A percentile compares a stretch with the other conserved stretches of the same genome.
These are phyloP conservation scores for Edolisoma coerulescens DNA, from an alignment of 2,113 vertebrate species.

Conservation along the genomic window DNA sequence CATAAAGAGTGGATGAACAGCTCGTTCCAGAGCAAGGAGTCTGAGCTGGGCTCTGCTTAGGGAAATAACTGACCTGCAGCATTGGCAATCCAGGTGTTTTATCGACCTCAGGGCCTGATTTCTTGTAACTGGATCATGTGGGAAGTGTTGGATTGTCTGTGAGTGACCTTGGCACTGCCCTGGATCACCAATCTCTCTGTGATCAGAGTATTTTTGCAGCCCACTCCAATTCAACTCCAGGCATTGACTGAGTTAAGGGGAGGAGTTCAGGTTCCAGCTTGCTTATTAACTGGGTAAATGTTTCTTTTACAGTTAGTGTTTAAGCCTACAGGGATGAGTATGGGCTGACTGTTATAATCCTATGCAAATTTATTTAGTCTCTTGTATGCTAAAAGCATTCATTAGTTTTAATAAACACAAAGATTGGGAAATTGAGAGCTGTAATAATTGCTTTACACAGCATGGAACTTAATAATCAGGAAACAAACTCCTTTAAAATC, in stretches of 20 bases:
- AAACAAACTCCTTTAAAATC: not conserved
- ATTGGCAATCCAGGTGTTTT: not conserved
- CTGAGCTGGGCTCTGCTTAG: not conserved
- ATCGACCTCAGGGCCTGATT: not conserved
- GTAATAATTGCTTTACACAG: not conserved
- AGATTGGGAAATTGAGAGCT: not conserved
- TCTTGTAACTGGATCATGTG: not conserved
- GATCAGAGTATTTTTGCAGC: not conserved
- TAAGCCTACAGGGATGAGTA: not conserved
- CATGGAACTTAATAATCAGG: not conserved
- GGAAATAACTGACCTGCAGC: not conserved
- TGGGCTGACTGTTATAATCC: not conserved
- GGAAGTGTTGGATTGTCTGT: not conserved
- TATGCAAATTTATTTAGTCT: conserved; percentile 12
- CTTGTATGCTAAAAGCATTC: not conserved
- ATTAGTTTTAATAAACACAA: conserved; percentile 7
- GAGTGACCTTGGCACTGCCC: not conserved
- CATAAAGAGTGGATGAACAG: not conserved
- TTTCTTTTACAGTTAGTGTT: not conserved
- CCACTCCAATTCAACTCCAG: not conserved
- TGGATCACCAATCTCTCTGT: not conserved
- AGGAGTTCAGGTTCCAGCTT: not conserved
- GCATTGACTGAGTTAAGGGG: not conserved
- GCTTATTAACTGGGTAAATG: not conserved
- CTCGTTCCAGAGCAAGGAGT: not conserved